Evolutionary conservation across 2,888 invertebrate species (phyloP).

Genomic region (Drosophila longiperda): DNA sequence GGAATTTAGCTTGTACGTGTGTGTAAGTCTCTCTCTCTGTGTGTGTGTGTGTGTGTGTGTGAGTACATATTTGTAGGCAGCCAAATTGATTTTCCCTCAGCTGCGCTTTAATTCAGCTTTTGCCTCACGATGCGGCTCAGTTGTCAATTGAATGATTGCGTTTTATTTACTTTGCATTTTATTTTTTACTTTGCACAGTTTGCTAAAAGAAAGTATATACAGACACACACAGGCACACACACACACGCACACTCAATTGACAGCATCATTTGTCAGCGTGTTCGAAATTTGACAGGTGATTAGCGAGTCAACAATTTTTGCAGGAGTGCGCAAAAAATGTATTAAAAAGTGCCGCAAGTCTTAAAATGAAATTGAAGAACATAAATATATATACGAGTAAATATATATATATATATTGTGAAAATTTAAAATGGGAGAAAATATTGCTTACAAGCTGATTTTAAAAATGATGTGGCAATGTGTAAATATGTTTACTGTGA

Average conservation of each 20-base stretch:
- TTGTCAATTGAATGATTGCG: slow-evolving; percentile 81
- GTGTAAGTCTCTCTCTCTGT: not conserved
- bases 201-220: not conserved
- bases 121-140: slow-evolving; percentile 49
- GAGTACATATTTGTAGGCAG: slow-evolving; percentile 38
- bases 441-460: not conserved
- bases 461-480: not conserved
- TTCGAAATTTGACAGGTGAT: slow-evolving; percentile 80
- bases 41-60: not conserved
- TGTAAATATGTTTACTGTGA: not conserved
- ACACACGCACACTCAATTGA: not conserved
- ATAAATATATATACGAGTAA: not conserved
- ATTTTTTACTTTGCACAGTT: slow-evolving; percentile 40
- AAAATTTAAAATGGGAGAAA: not conserved
- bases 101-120: slow-evolving; percentile 37
- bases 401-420: not conserved
- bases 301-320: slow-evolving; percentile 66
- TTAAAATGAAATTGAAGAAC: not conserved
- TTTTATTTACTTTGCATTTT: slow-evolving; percentile 72
- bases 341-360: slow-evolving; percentile 7
- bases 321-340: slow-evolving; percentile 4
- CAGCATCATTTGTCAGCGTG: slow-evolving; percentile 76
- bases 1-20: slow-evolving; percentile 51
- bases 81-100: slow-evolving; percentile 72
- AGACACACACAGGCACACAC: not conserved